Evolutionary conservation across 2,113 vertebrate genomes (phyloP).

Genomic region (Sylvilagus bachmani): DNA sequence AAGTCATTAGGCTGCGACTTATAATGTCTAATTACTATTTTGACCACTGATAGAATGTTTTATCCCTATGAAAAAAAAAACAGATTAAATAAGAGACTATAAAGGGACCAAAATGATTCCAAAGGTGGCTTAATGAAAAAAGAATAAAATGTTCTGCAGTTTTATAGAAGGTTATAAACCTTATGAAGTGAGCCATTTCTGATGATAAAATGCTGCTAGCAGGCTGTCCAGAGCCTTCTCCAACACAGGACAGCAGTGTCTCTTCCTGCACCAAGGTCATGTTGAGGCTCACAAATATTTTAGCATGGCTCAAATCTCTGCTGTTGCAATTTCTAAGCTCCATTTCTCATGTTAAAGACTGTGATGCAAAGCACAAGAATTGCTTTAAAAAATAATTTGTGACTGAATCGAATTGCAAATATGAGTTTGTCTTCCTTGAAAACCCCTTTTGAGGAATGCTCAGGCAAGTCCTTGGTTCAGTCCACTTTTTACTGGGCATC

Average conservation of each 20-base stretch:
- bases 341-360: background rate
- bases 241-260: constrained; percentile 37
- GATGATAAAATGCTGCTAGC: constrained; percentile 72
- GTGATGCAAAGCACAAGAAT: background rate
- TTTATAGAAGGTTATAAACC: constrained; percentile 82
- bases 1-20: constrained; percentile 76
- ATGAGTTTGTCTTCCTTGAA: background rate
- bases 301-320: background rate
- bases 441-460: background rate
- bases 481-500: background rate
- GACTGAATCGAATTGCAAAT: constrained; percentile 1
- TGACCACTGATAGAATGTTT: constrained; percentile 79
- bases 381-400: background rate
- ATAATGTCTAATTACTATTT: constrained; percentile 76
- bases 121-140: constrained; percentile 81
- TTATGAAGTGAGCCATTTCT: constrained; percentile 79
- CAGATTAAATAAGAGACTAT: constrained; percentile 78
- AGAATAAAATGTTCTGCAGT: constrained; percentile 72
- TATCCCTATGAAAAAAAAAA: constrained; percentile 81
- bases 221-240: constrained; percentile 20
- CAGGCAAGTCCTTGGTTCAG: background rate
- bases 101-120: constrained; percentile 82
- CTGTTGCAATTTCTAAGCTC: constrained; percentile 26
- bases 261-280: constrained; percentile 48
- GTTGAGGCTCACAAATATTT: constrained; percentile 4